Percentiles rank a stretch among this genome's conserved stretches.
Conservation (phyloP, 2,888 invertebrate species). For the Polydrusus cervinus region DNA sequence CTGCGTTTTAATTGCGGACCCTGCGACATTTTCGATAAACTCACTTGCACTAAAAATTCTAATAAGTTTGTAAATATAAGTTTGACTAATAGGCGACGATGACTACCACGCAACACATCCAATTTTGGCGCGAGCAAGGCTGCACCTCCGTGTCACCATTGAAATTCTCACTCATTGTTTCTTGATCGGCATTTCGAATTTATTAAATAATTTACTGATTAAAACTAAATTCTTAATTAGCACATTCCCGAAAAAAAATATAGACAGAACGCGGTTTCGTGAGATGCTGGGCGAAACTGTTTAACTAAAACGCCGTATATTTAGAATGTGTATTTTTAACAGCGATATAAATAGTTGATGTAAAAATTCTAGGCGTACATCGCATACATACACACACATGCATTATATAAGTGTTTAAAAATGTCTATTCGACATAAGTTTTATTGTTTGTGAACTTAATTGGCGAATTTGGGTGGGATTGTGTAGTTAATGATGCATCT, state of each 20-base stretch:
- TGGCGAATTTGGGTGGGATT: slow-evolving; percentile 53
- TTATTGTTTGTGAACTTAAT: slow-evolving; percentile 54
- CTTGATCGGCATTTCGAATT: slow-evolving; percentile 33
- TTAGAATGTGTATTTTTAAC: slow-evolving; percentile 67
- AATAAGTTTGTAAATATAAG: slow-evolving; percentile 54
- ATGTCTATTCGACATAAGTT: slow-evolving; percentile 54
- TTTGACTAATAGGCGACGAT: slow-evolving; percentile 59
- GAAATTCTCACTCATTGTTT: slow-evolving; percentile 39
- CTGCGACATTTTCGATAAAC: slow-evolving; percentile 59
- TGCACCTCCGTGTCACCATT: slow-evolving; percentile 50
- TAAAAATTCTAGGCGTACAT: slow-evolving; percentile 57
- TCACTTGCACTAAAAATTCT: slow-evolving; percentile 48
- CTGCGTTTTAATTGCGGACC: slow-evolving; percentile 65
- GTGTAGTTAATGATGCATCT: slow-evolving; percentile 28
- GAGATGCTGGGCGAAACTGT: slow-evolving; percentile 50
- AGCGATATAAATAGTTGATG: slow-evolving; percentile 64
- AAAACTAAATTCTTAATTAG: slow-evolving; percentile 18
- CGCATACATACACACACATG: slow-evolving; percentile 50
- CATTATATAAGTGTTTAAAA: slow-evolving; percentile 58
- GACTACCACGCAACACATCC: slow-evolving; percentile 66
- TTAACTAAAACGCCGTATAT: slow-evolving; percentile 58
- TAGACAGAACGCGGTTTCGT: slow-evolving; percentile 35
- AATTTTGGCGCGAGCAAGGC: slow-evolving; percentile 65
- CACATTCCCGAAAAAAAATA: slow-evolving; percentile 20
- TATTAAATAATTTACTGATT: slow-evolving; percentile 23